Evolutionary conservation across 2,888 invertebrate species (phyloP), one percentile per base, ranked within the genome.

Genomic region (Thymelicus sylvestris): DNA sequence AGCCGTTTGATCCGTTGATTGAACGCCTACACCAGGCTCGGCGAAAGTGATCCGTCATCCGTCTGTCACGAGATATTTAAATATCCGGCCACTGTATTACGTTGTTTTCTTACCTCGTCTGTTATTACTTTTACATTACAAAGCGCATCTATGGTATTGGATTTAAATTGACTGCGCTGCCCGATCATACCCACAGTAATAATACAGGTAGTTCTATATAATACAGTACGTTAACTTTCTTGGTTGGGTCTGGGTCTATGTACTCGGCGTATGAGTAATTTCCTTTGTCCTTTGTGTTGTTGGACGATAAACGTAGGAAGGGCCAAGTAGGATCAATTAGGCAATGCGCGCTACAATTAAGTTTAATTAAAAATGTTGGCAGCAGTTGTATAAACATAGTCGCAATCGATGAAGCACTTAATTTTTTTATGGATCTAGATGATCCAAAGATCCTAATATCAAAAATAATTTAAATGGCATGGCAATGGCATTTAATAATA

Each of bases 31-130:
- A 83, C 85, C 85, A 83, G 86, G 71, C 74, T 74, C 76, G 77
- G 89, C 81, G 90, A 91, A 91, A 90, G 90, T 88, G 83, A 85
- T 86, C 78, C 76, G 78, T 81, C 79, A 79, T 76, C 74, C 71
- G 73, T 79, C 79, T 82, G 83, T 83, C 81, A 75, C 80, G 79
- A 81, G 78, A 81, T 85, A 83, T 86, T 70, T 86, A 80, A 84
- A 83, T 83, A 81, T 78, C 78, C 78, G 80, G 81, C 82, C 81
- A 85, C 85, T 75, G 81, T 79, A 82, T 85, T 87, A 87, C 86
- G 85, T 79, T 75, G 74, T 72, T 73, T 66, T 67, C 73, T 73
- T 72, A 73, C 74, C 73, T 62, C 66, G 38, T 50, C 66, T 66
- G 61, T 71, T 71, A 71, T 71, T 71, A 61, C 60, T 66, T 71